phyloP scores from a whole-genome alignment of 2,888 invertebrate genomes.

The Sinhomidia bicolor region DNA sequence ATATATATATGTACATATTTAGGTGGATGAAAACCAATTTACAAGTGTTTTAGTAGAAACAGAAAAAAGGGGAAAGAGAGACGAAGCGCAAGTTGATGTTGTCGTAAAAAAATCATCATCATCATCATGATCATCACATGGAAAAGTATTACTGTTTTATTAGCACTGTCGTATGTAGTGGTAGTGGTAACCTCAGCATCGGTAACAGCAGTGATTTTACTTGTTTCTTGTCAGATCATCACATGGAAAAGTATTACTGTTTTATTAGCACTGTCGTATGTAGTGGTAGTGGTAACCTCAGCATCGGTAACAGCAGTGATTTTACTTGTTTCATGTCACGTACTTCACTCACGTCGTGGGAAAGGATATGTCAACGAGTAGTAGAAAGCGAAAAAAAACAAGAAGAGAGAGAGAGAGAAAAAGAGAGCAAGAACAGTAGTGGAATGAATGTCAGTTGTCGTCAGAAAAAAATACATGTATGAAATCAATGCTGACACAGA shows the following conservation, averaged over 20 bases:
- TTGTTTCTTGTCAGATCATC: conserved; percentile 45
- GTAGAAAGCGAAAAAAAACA: neutral
- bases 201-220: conserved; percentile 27
- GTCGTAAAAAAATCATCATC: conserved; percentile 35
- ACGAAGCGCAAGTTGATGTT: conserved; percentile 16
- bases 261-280: neutral
- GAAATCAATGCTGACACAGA: conserved; percentile 38
- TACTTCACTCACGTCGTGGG: conserved; percentile 47
- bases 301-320: conserved; percentile 19
- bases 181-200: neutral
- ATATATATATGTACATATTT: neutral
- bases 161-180: neutral
- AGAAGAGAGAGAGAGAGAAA: neutral
- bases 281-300: neutral
- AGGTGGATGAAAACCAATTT: neutral
- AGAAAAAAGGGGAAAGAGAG: neutral
- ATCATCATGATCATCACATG: neutral
- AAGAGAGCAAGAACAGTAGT: neutral
- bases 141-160: neutral
- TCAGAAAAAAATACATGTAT: neutral
- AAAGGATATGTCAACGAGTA: conserved; percentile 38
- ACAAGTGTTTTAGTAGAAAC: neutral
- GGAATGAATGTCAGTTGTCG: conserved; percentile 43
- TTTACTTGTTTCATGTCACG: conserved; percentile 51
- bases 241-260: neutral